A percentile compares a stretch with the other conserved stretches of the same genome.
phyloP scores from a whole-genome alignment of 2,113 vertebrate genomes.

The Mixornis gularis region DNA sequence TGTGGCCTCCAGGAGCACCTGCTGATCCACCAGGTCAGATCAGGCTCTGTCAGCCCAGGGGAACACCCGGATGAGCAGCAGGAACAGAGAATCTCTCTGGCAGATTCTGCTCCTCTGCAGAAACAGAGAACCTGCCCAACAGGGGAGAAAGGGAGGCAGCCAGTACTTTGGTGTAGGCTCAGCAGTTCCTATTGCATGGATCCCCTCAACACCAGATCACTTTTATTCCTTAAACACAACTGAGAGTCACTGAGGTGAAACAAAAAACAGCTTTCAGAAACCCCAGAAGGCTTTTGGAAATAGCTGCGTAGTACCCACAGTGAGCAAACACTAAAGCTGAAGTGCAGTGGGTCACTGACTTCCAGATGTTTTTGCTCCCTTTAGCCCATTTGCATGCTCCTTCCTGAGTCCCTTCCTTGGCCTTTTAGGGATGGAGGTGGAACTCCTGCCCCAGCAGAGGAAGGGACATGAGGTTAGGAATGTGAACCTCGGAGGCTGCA shows the following conservation, averaged over 20 bases:
- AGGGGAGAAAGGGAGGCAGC: not conserved
- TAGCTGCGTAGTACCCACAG: not conserved
- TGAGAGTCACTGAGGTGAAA: not conserved
- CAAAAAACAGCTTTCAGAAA: not conserved
- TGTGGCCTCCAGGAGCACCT: not conserved
- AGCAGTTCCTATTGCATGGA: not conserved
- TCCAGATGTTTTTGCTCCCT: not conserved
- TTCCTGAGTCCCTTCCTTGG: not conserved
- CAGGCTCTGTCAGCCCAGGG: not conserved
- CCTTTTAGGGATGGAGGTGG: not conserved
- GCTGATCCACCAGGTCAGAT: not conserved
- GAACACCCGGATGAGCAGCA: not conserved
- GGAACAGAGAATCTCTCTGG: not conserved
- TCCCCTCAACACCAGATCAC: not conserved
- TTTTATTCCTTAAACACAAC: not conserved
- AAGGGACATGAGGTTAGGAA: not conserved
- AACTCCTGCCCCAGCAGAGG: not conserved
- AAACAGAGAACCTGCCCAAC: not conserved
- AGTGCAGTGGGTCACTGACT: not conserved
- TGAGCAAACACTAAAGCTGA: not conserved
- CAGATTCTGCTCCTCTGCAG: not conserved
- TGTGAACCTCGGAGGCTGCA: not conserved
- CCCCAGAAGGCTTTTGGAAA: not conserved
- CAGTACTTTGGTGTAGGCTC: not conserved
- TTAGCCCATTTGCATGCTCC: not conserved